These are phyloP conservation scores for Siniperca chuatsi DNA, from an alignment of 2,113 vertebrate genomes.

Conservation along the genomic window DNA sequence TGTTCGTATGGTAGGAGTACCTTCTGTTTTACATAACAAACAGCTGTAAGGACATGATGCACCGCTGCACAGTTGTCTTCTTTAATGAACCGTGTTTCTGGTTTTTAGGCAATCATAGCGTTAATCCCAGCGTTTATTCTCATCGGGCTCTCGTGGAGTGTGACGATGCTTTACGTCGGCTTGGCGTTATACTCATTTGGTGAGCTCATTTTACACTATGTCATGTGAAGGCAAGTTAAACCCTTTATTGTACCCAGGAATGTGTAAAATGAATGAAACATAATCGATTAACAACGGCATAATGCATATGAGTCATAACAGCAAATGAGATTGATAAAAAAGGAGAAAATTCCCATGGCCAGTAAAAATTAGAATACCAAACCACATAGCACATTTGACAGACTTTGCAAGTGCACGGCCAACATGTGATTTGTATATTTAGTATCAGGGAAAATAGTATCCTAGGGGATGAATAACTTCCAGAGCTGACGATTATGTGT, in stretches of 20 bases:
- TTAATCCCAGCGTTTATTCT: slow-evolving; percentile 93
- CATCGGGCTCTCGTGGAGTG: slow-evolving; percentile 88
- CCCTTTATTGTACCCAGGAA: background rate
- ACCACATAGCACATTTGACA: background rate
- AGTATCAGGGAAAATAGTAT: background rate
- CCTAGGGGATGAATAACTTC: too few species aligned
- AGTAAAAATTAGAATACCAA: background rate
- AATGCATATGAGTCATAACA: background rate
- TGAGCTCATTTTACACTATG: slow-evolving; percentile 74
- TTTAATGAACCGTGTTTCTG: slow-evolving; percentile 14
- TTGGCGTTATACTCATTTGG: slow-evolving; percentile 93
- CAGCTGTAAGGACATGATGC: background rate
- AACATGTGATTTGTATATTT: background rate
- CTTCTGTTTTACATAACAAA: background rate
- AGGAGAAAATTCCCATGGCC: too few species aligned
- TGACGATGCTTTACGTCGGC: slow-evolving; percentile 87
- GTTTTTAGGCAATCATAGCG: slow-evolving; percentile 88
- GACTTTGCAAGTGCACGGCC: background rate
- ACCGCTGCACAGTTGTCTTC: background rate
- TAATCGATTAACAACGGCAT: background rate
- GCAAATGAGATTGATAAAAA: background rate
- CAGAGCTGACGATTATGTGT: background rate
- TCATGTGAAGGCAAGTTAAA: background rate
- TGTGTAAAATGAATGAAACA: background rate
- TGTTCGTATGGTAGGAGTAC: slow-evolving; percentile 87